Evolutionary conservation across 2,797 vertebrate genomes (phyloP), one percentile per base, ranked within the genome.

Genomic region (Cichlasoma orientale): DNA sequence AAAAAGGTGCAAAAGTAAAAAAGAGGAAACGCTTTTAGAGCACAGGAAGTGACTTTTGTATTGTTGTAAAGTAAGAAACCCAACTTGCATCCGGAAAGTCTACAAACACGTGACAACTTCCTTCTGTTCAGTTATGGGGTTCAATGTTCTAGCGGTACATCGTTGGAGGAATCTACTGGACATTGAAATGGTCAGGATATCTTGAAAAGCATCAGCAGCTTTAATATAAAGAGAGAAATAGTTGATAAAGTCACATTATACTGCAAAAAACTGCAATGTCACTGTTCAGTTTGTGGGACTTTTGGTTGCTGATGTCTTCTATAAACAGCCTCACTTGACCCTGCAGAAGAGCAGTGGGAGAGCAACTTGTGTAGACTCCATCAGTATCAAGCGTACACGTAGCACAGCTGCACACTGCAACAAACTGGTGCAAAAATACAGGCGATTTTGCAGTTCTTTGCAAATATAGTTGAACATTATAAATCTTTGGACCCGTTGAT

Each of bases 321-420:
- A 63, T 77, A 88, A 87, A 87, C 75, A 86, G 12, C 10, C n/a
- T 73, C 80, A 71, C 29, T 68, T 88, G 85, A 87, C 83, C 53
- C 58, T 47, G 21, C 57, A 78, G 50, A 77, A 68, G 16, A 54
- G 78, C 71, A 47, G 72, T 72, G 84, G 52, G 72, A 75, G 66
- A 69, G 47, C 19, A 4, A 41, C 71, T 56, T 53, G 23, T 54
- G 44, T 31, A 25, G 69, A 63, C 47, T 29, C 47, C 31, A 59
- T 71, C 70, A 16, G 38, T 25, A 63, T 69, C 53, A 29, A 55
- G 74, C 16, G 7, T 6, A 61, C 73, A 82, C 27, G 25, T 52
- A 79, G 77, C 55, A 55, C 8, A 14, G 47, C 72, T 41, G 19
- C 36, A 50, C 16, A 0, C 27, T 50, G 9, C 1, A 47, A 25